Evolutionary conservation across 1,140 invertebrate genomes (phyloP), one percentile per base, ranked within the genome.

Genomic region (Pseudoatta argentina): DNA sequence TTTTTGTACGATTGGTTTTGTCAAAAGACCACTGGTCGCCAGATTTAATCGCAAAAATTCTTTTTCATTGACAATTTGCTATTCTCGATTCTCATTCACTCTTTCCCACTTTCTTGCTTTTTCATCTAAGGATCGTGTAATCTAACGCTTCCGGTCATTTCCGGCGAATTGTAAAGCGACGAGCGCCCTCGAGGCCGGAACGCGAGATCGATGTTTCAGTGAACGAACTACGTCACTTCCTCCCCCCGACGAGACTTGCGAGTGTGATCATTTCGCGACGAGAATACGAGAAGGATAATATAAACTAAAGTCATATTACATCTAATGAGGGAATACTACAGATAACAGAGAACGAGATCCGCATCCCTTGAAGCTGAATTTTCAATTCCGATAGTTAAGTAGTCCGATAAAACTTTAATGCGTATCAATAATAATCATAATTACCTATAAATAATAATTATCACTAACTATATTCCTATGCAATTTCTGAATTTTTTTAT

Each of bases 1-100:
- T 94, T 93, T 39, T 93, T 89, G 89, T 91, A 90, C 87, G 85
- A 86, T 86, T 87, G 92, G 85, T 89, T 91, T 92, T 88, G 87
- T 76, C 85, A 85, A 79, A 87, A 86, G 44, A 88, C 85, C 83
- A 79, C 71, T 83, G 51, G 57, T 76, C 79, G 57, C 59, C 61
- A 81, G 86, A 91, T 88, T 91, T 77, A 83, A 88, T 89, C 69
- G 61, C 10, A 12, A 81, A 71, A 34, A 88, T 77, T 87, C 59
- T 61, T 72, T 67, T 24, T 69, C 72, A 57, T 21, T 72, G 34
- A 53, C 21, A 18, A 69, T 21, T 75, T 44, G 7, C 59, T 61
- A 59, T 48, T 34, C 34, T 55, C 55, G 44, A 71, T 76, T 18
- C 48, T 78, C 71, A 77, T 88, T 61, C n/a, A 48, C 48, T 51